Conservation (phyloP, 2,888 invertebrate species). For the Limulus polyphemus region DNA sequence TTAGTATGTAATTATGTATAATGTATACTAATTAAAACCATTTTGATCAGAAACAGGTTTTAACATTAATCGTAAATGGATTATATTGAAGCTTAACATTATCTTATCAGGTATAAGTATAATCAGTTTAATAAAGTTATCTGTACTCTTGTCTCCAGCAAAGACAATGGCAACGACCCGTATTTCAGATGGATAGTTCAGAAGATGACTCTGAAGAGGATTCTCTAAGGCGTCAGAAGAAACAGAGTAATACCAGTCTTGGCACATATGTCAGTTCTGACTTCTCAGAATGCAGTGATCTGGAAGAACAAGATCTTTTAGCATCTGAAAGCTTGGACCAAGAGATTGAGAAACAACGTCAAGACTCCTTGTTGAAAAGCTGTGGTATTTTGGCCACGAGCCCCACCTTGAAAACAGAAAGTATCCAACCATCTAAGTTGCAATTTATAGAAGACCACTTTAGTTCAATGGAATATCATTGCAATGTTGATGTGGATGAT, state of each 20-base stretch:
- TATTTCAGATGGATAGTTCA: conserved; percentile 20
- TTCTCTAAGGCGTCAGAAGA: conserved; percentile 4
- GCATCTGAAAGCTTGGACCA: conserved; percentile 16
- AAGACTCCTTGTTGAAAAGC: conserved; percentile 35
- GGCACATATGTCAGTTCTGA: conserved; percentile 20
- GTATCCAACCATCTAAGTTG: background rate
- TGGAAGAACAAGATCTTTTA: conserved; percentile 20
- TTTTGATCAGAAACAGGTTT: too few relatives aligned
- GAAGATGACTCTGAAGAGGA: conserved; percentile 21
- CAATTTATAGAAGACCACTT: background rate
- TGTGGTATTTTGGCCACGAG: conserved; percentile 37
- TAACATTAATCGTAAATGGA: too few relatives aligned
- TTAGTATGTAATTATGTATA: too few relatives aligned
- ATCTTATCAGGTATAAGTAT: too few relatives aligned
- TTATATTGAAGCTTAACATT: too few relatives aligned
- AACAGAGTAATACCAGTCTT: conserved; percentile 9
- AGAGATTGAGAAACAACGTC: conserved; percentile 9
- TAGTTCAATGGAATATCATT: background rate
- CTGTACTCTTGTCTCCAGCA: too few relatives aligned
- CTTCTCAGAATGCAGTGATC: conserved; percentile 25
- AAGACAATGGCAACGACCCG: too few relatives aligned
- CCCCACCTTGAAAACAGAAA: conserved; percentile 22
- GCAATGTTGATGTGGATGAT: conserved; percentile 25
- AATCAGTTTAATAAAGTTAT: too few relatives aligned
- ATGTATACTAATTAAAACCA: too few relatives aligned